Evolutionary conservation across 2,113 vertebrate genomes (phyloP), one percentile per base, ranked within the genome.

Genomic region (Calypte anna): DNA sequence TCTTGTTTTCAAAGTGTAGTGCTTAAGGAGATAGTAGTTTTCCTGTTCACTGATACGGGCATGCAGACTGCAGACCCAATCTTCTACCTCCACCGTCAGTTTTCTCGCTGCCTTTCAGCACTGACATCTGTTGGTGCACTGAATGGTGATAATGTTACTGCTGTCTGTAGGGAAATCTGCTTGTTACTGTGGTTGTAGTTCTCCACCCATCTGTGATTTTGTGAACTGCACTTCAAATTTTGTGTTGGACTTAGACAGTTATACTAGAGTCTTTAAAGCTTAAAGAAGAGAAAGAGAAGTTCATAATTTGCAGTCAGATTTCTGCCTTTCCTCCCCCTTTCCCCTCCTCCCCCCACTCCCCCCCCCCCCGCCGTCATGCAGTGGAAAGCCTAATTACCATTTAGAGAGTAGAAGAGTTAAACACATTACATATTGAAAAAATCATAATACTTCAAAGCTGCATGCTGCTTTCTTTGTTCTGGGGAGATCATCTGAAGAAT

Each of bases 191-290:
- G 98, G 98, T 96, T 94, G 57, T 90, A 97, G 98, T 92, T 98
- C 98, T 98, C 97, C 98, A 98, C 97, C 98, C 98, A 96, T 96
- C 97, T 98, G 97, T 96, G 96, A 94, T 93, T 94, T 82, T 82
- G 91, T 97, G 97, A 98, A 98, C 86, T 98, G 90, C 97, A 98
- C 86, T 96, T 82, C 4, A 74, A 22, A 27, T 91, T 96, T 66
- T 27, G 20, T 62, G 8, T 59, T 51, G 44, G 58, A 85, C 40
- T n/a, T 86, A 21, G 23, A 48, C 13, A 93, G 46, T 14, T 62
- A 54, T 82, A 64, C 19, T 75, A 66, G 61, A 54, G 43, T 57
- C 10, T 68, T 83, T 70, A 73, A 54, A 77, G 38, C 16, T 69
- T 79, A 46, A 58, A 73, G 54, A 68, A 62, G 57, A 86, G 3